Conservation (phyloP, 2,888 invertebrate species). For the Bimastos eiseni region DNA sequence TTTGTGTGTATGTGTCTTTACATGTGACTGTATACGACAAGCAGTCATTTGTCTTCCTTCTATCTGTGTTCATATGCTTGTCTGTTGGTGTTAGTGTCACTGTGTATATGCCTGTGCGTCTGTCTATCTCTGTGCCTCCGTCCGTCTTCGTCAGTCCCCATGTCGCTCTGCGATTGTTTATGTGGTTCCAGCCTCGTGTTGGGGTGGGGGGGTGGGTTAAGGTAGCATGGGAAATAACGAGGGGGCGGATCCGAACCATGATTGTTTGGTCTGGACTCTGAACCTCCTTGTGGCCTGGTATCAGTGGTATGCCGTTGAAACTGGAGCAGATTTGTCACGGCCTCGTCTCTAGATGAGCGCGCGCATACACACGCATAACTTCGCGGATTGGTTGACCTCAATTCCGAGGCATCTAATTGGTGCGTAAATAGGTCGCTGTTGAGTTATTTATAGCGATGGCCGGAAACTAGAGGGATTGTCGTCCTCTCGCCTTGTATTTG, state of each 20-base stretch:
- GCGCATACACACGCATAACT: not conserved
- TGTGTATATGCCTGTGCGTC: not conserved
- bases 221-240: not conserved
- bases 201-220: not conserved
- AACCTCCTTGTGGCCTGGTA: not conserved
- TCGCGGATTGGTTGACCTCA: not conserved
- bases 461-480: not conserved
- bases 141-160: not conserved
- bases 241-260: not conserved
- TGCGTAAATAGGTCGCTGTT: not conserved
- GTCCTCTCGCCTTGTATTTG: no score
- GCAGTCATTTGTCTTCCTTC: no score
- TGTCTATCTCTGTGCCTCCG: not conserved
- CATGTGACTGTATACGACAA: no score
- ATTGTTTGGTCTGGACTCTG: not conserved
- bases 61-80: no score
- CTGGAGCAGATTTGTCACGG: not conserved
- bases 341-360: not conserved
- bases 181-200: not conserved
- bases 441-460: not conserved
- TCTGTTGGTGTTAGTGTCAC: no score
- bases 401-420: not conserved
- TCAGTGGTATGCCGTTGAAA: conserved; percentile 13
- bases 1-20: no score
- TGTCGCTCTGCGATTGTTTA: not conserved